Conservation (phyloP, 37 sponge, comb jelly and placozoan genomes). For the Dysidea cf. avara region DNA sequence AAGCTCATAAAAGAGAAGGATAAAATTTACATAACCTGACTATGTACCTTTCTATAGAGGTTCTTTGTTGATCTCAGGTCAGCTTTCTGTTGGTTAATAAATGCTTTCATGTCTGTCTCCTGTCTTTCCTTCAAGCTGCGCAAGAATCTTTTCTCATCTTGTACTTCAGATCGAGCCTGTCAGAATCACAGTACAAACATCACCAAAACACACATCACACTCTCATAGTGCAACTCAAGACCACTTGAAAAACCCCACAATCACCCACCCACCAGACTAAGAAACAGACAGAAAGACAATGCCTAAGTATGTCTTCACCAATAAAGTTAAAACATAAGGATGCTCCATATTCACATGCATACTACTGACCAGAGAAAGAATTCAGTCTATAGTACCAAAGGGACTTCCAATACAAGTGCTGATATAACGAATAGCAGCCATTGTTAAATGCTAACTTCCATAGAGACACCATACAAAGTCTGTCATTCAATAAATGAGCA, state of each 20-base stretch:
- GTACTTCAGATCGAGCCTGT: constrained; percentile 55
- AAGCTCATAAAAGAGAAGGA: too few relatives aligned
- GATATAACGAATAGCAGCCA: too few relatives aligned
- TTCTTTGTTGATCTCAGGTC: constrained; percentile 75
- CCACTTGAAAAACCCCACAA: not conserved
- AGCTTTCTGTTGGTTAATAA: constrained; percentile 77
- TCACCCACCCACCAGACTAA: not conserved
- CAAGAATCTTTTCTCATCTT: constrained; percentile 72
- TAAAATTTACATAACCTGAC: not conserved
- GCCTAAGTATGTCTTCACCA: too few relatives aligned
- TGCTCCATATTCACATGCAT: too few relatives aligned
- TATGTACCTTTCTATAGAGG: constrained; percentile 67
- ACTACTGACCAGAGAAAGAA: too few relatives aligned
- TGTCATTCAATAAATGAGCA: too few relatives aligned
- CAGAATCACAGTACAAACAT: not conserved
- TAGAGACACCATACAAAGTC: too few relatives aligned
- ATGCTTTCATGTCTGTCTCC: constrained; percentile 88
- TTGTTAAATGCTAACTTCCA: too few relatives aligned
- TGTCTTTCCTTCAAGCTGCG: constrained; percentile 65
- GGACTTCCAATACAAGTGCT: too few relatives aligned
- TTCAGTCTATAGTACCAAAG: too few relatives aligned
- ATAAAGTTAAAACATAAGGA: too few relatives aligned
- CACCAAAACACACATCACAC: not conserved
- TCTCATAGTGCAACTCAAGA: too few relatives aligned
- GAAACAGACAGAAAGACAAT: not conserved